Base-by-base conservation (phyloP, 2,113 vertebrate species). In the Gopherus flavomarginatus region DNA sequence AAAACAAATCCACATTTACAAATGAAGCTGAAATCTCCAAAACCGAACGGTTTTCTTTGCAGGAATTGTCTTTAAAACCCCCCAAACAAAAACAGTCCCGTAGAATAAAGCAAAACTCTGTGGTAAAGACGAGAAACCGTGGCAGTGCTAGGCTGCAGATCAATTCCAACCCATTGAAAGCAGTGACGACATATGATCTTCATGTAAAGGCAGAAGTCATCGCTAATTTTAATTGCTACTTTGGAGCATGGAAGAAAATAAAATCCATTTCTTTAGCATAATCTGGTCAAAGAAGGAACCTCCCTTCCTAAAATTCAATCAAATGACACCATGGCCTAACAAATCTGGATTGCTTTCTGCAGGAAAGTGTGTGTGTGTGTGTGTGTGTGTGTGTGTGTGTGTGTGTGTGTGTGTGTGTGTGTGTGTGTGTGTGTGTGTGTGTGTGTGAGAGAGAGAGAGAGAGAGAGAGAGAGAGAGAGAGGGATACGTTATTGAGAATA, bases 41-140 rank as follows among this genome's bases (percentile, higher is more conserved):
- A 93, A 83, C 31, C 2, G 4, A 0, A 13, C 49, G 8, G 4
- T 80, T 72, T 16, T 16, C 53, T 19, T 10, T 9, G 11, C 57
- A 11, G 26, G 6, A n/a, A 17, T 6, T 81, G 29, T 42, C 72
- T 72, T 86, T 78, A 0, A 38, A 90, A 85, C 83, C 65, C 8
- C 1, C 0, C n/a, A 77, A 80, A 90, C 78, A 11, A 2, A 0
- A 44, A 1, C 72, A 27, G 75, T 1, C 1, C 1, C 14, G 29
- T 4, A 47, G n/a, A 69, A 92, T 89, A 35, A 53, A 88, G 44
- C 72, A 2, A 11, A 7, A 2, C 26, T 89, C 79, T 31, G 24
- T 47, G 2, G 59, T 8, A 78, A 17, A 13, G 47, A 65, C 52
- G 24, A 1, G 22, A 38, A 13, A 26, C 22, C 44, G 47, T 0